Evolutionary conservation across 2,113 vertebrate genomes (phyloP).

Genomic region (Illadopsis cleaveri): DNA sequence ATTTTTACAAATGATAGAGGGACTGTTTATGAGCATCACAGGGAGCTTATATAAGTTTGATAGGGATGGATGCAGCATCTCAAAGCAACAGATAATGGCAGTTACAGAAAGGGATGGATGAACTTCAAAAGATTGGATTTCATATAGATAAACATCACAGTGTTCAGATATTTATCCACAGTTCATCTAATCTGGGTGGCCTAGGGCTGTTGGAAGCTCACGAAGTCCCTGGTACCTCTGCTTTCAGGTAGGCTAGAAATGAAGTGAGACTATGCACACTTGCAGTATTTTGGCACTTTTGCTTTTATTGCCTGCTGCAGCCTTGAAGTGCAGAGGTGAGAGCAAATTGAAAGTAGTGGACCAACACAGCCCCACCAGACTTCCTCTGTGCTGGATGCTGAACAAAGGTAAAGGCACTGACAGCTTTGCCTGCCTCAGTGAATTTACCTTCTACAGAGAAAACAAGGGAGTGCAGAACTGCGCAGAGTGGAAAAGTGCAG

Average conservation of each 20-base stretch:
- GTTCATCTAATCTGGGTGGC: neutral
- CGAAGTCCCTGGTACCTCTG: neutral
- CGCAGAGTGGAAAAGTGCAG: neutral
- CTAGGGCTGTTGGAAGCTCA: neutral
- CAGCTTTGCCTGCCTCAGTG: neutral
- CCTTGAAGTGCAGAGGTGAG: neutral
- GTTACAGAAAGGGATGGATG: neutral
- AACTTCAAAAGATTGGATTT: slow-evolving; percentile 33
- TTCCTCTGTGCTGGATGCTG: neutral
- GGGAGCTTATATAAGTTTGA: neutral
- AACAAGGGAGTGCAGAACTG: neutral
- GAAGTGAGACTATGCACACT: neutral
- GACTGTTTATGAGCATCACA: neutral
- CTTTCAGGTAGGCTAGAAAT: slow-evolving; percentile 25
- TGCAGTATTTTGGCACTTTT: neutral
- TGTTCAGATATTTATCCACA: neutral
- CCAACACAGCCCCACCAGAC: neutral
- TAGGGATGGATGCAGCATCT: neutral
- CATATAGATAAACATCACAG: neutral
- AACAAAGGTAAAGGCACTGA: neutral
- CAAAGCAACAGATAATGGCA: slow-evolving; percentile 5
- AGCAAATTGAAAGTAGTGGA: neutral
- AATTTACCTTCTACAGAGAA: neutral
- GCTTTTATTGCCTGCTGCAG: neutral
- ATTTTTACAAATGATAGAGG: neutral